Evolutionary conservation across 2,888 invertebrate genomes (phyloP), one percentile per base, ranked within the genome.

Genomic region (Abscondita cerata): DNA sequence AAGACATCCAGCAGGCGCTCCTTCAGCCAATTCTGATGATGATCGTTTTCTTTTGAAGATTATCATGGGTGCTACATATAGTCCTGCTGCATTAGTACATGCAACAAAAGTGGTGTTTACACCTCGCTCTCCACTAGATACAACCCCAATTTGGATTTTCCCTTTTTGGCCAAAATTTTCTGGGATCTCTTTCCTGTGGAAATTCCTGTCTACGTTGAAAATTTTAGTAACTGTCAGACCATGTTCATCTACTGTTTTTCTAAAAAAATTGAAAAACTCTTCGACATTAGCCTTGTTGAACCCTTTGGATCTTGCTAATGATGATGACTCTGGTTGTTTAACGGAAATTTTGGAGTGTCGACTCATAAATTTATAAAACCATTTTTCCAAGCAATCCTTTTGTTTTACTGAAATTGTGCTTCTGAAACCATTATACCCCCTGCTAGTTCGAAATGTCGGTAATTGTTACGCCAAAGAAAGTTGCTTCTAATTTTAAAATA

Each of bases 31-130:
- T n/a, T n/a, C n/a, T n/a, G n/a, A n/a, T n/a, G n/a, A n/a, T n/a
- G n/a, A n/a, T n/a, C n/a, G n/a, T n/a, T n/a, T n/a, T n/a, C n/a
- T n/a, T n/a, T n/a, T n/a, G n/a, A n/a, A n/a, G n/a, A n/a, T n/a
- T n/a, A n/a, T n/a, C n/a, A n/a, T n/a, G n/a, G n/a, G n/a, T n/a
- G n/a, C n/a, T n/a, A n/a, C n/a, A n/a, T n/a, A n/a, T n/a, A n/a
- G n/a, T n/a, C 71, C 69, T 44, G 68, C 25, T 2, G 70, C 66
- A 60, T 58, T 69, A 4, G 57, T 40, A 20, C 62, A 64, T 52
- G 65, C 67, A n/a, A 71, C 68, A 11, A 64, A 48, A 46, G 70
- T 71, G 66, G n/a, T 16, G n/a, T n/a, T n/a, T n/a, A n/a, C n/a
- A n/a, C n/a, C n/a, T n/a, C n/a, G 36, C 59, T 70, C 70, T 18